Evolutionary conservation across 2,113 vertebrate species (phyloP).

Genomic region (Sciurus niger): DNA sequence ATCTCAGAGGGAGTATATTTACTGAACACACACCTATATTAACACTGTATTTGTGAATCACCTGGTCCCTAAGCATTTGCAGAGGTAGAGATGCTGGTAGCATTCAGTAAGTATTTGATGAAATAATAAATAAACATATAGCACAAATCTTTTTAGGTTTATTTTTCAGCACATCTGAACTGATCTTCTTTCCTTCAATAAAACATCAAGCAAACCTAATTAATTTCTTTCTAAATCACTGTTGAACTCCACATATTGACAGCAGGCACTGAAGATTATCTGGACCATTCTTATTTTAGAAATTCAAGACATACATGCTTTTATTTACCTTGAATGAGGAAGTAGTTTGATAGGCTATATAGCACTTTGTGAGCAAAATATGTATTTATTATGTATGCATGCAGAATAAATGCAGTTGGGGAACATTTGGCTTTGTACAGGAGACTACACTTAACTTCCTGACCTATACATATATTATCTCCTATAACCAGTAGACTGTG

Average conservation of each 20-base stretch:
- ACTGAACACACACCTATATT: neutral
- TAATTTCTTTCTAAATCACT: neutral
- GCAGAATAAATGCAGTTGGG: neutral
- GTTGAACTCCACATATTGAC: neutral
- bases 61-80: neutral
- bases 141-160: neutral
- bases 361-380: neutral
- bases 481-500: neutral
- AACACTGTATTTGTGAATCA: neutral
- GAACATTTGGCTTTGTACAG: neutral
- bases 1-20: constrained; percentile 33
- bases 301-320: neutral
- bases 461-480: neutral
- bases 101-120: neutral
- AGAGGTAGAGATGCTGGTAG: neutral
- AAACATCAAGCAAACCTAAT: neutral
- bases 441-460: neutral
- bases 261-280: neutral
- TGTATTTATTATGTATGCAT: neutral
- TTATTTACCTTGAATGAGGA: neutral
- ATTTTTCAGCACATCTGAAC: neutral
- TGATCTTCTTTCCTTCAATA: neutral
- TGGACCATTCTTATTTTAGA: constrained; percentile 36
- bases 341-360: neutral
- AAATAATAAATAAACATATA: neutral